Conservation (phyloP, 2,888 invertebrate genomes). For the Chironomus tentans region DNA sequence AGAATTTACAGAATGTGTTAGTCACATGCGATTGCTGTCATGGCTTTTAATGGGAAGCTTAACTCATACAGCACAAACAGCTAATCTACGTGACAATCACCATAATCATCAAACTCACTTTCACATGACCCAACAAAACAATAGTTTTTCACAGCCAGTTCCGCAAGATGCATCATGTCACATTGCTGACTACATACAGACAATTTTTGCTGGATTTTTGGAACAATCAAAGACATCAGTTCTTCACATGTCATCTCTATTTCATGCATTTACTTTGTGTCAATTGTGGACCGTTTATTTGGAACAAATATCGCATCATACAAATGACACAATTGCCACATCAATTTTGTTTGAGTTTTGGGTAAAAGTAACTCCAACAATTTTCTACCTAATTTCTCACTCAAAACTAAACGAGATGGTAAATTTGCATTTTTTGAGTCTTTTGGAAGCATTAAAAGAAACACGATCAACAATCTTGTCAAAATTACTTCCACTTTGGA, state of each 20-base stretch:
- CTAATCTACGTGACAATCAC: slow-evolving; percentile 31
- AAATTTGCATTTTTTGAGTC: slow-evolving; percentile 88
- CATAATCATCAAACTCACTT: slow-evolving; percentile 30
- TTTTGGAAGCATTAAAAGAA: slow-evolving; percentile 90
- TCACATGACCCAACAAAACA: slow-evolving; percentile 33
- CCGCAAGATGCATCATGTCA: slow-evolving; percentile 94
- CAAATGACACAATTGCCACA: slow-evolving; percentile 61
- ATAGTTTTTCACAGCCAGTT: slow-evolving; percentile 64
- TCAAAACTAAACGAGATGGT: slow-evolving; percentile 97
- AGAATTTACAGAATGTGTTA: slow-evolving; percentile 91
- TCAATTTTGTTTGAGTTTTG: slow-evolving; percentile 93
- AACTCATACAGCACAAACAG: slow-evolving; percentile 60
- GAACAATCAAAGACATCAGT: slow-evolving; percentile 89
- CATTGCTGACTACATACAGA: slow-evolving; percentile 90
- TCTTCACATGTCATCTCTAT: slow-evolving; percentile 90
- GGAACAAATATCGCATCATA: slow-evolving; percentile 69
- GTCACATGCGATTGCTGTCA: slow-evolving; percentile 86
- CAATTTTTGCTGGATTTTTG: slow-evolving; percentile 92
- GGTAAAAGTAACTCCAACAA: slow-evolving; percentile 94
- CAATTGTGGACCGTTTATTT: slow-evolving; percentile 99
- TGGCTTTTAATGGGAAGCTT: slow-evolving; percentile 96
- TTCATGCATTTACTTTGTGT: slow-evolving; percentile 94
- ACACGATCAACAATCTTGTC: slow-evolving; percentile 88
- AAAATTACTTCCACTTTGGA: slow-evolving; percentile 91
- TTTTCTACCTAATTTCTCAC: slow-evolving; percentile 83